Percentiles rank a stretch among this genome's conserved stretches.
These are phyloP conservation scores for Tethea ocularis DNA, from an alignment of 2,888 invertebrate genomes.

Conservation along the genomic window DNA sequence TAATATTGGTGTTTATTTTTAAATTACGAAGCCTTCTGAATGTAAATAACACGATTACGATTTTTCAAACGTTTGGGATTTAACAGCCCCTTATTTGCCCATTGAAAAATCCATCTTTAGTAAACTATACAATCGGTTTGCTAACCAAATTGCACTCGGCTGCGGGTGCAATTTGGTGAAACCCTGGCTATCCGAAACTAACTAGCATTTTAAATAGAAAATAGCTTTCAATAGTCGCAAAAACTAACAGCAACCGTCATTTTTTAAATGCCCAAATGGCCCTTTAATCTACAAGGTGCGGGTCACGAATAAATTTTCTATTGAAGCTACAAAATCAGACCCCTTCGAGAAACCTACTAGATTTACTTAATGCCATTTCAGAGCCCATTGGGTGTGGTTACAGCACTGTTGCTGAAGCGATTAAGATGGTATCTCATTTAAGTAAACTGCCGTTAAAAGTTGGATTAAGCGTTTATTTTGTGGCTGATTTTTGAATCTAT, in stretches of 20 bases:
- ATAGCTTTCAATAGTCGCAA: constrained; percentile 14
- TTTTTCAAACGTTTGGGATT: too few species aligned
- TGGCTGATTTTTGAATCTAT: background rate
- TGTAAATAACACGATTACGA: too few species aligned
- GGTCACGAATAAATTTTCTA: constrained; percentile 44
- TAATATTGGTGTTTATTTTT: too few species aligned
- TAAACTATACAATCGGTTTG: too few species aligned
- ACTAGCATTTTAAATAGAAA: background rate
- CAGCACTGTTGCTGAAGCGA: constrained; percentile 23
- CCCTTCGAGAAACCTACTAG: constrained; percentile 35
- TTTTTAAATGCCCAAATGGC: constrained; percentile 22
- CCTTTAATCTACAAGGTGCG: constrained; percentile 28
- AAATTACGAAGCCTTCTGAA: too few species aligned
- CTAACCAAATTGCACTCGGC: too few species aligned
- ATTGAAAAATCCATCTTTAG: too few species aligned
- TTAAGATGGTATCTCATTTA: constrained; percentile 33
- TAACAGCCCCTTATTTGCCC: too few species aligned
- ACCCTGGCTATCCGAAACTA: background rate
- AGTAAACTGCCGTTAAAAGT: constrained; percentile 28
- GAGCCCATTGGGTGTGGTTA: constrained; percentile 21
- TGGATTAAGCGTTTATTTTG: constrained; percentile 16
- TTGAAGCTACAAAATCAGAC: constrained; percentile 38
- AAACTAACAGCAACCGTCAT: constrained; percentile 21
- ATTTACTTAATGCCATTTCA: constrained; percentile 38
- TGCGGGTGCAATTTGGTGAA: too few species aligned